These are phyloP conservation scores for Corticium candelabrum DNA, from an alignment of 37 sponge, comb jelly and placozoan species.

Conservation along the genomic window DNA sequence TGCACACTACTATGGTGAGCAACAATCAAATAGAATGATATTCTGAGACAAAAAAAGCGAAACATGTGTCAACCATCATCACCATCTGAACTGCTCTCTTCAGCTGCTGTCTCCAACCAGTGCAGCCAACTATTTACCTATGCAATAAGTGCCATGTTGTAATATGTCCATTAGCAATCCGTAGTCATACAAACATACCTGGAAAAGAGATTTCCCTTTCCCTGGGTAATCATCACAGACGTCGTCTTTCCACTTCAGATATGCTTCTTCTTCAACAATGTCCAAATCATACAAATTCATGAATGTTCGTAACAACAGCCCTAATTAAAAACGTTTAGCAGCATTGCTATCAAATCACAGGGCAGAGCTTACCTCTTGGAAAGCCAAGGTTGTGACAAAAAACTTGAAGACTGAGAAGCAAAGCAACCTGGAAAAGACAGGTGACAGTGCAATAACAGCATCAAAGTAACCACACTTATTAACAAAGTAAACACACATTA, in stretches of 20 bases:
- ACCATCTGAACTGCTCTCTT: background rate
- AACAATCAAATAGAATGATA: too few species aligned
- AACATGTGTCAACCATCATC: too few species aligned
- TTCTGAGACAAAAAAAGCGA: too few species aligned
- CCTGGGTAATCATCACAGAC: conserved; percentile 50
- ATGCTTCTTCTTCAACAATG: conserved; percentile 63
- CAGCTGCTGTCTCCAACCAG: background rate
- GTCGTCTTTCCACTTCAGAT: conserved; percentile 71
- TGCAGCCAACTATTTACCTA: background rate
- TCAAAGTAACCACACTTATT: background rate
- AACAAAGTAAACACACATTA: too few species aligned
- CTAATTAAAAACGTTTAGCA: conserved; percentile 11
- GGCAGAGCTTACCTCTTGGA: conserved; percentile 49
- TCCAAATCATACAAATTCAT: conserved; percentile 57
- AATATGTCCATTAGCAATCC: background rate
- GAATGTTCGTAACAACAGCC: conserved; percentile 54
- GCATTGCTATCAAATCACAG: background rate
- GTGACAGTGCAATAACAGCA: background rate
- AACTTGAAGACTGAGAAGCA: conserved; percentile 47
- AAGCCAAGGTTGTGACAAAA: conserved; percentile 46
- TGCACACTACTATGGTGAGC: too few species aligned
- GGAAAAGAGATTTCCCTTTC: conserved; percentile 74
- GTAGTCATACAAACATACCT: too few species aligned
- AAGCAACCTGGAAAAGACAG: background rate
- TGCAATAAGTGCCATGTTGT: too few species aligned